Evolutionary conservation across 2,113 vertebrate species (phyloP), one percentile per base, ranked within the genome.

Genomic region (Plotosus lineatus): DNA sequence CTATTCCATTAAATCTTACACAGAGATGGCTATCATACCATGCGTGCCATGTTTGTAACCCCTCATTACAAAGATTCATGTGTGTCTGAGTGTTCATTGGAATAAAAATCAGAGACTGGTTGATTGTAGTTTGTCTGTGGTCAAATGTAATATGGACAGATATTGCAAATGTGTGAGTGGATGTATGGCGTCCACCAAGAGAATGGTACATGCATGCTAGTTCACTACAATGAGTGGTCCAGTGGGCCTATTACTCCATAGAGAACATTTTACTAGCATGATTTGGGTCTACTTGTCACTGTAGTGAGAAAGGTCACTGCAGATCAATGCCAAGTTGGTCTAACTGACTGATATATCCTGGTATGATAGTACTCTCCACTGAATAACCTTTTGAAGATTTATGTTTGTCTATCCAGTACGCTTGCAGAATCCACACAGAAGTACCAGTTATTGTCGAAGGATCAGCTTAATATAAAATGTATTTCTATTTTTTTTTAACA

Each of bases 301-400:
- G 36, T 66, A 40, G 19, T 66, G 36, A 4, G 19, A 66, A 66
- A 38, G 21, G 36, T 40, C 63, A 66, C 63, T 42, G 8, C 36
- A 40, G 14, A 66, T 42, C 63, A 42, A 42, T 66, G 21, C 19
- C 42, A 42, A 65, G 17, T 38, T 36, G 19, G 42, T 66, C 63
- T 40, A 21, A 66, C 36, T 66, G 38, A 38, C 9, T 66, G 63
- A 40, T 42, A 63, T 28, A 42, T 40, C 3, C 36, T n/a, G 21
- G 36, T 40, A 38, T 66, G 63, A 23, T 65, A 23, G 21, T 66
- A 40, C 38, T 42, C 36, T 66, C 1, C 19, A 21, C 31, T 40
- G 36, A 66, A 66, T 40, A 66, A 66, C 36, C 63, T 66, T 40
- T 40, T 17, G 9, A 66, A 21, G 63, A 66, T 66, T 66, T 66